Percentiles rank a stretch among this genome's conserved stretches.
These are phyloP conservation scores for Nothura maculosa DNA, from an alignment of 2,797 vertebrate species.

Conservation along the genomic window DNA sequence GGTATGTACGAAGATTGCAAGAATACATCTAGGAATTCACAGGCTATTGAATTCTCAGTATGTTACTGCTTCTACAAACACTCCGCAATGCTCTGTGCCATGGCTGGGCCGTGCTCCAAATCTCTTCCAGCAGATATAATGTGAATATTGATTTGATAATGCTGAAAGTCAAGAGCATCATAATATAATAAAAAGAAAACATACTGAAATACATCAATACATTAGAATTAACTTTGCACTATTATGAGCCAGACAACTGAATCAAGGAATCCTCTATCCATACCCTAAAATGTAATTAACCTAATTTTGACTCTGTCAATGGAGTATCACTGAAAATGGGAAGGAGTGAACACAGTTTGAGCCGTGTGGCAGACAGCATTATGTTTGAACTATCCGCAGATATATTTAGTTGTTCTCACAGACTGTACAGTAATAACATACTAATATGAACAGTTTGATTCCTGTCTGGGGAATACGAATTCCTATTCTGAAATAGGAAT, in stretches of 20 bases:
- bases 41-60: background rate
- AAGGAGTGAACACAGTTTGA: background rate
- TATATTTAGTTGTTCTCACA: background rate
- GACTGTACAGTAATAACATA: background rate
- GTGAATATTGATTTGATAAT: background rate
- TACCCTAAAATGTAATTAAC: background rate
- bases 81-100: background rate
- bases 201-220: background rate
- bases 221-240: background rate
- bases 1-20: background rate
- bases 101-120: background rate
- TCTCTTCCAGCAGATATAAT: background rate
- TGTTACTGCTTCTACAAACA: background rate
- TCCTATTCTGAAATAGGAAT: background rate
- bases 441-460: background rate
- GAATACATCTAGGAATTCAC: background rate
- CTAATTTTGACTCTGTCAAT: background rate
- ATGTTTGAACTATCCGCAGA: background rate
- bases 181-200: background rate
- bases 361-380: background rate
- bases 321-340: background rate
- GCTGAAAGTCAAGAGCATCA: background rate
- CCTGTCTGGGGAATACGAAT: background rate
- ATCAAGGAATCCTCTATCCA: background rate
- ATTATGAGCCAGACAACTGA: background rate